phyloP scores from a whole-genome alignment of 2,797 vertebrate genomes.

The Tangara arthus region DNA sequence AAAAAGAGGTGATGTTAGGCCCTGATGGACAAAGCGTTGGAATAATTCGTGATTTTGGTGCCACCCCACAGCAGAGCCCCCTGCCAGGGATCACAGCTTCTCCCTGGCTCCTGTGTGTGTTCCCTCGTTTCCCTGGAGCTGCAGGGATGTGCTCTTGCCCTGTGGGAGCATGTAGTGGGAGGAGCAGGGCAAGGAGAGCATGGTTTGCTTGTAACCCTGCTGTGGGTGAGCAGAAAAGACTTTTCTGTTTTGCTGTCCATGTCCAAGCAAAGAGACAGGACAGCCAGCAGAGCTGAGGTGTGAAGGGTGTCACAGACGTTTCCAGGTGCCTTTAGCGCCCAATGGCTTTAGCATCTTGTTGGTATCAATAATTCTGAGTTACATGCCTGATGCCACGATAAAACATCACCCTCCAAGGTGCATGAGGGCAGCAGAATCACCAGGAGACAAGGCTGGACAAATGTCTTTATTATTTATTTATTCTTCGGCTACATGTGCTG shows the following conservation, averaged over 20 bases:
- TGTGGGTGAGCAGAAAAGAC: not conserved
- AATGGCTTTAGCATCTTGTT: not conserved
- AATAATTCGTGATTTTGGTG: not conserved
- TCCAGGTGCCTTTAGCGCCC: not conserved
- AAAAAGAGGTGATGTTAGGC: accelerated
- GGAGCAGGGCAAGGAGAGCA: accelerated
- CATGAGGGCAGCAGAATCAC: not conserved
- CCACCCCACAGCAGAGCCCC: not conserved
- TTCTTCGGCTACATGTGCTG: not conserved
- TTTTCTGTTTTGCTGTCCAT: not conserved
- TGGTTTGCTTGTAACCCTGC: not conserved
- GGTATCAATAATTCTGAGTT: not conserved
- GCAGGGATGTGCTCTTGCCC: not conserved
- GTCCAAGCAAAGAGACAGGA: not conserved
- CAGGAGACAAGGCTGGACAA: not conserved
- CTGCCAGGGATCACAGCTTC: not conserved
- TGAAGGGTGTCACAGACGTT: not conserved
- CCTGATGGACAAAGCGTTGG: not conserved
- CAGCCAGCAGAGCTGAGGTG: not conserved
- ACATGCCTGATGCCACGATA: not conserved
- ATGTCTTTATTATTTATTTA: not conserved
- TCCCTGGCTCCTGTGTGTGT: accelerated
- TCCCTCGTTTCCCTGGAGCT: not conserved
- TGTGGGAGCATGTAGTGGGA: not conserved
- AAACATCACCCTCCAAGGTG: not conserved